phyloP scores from a whole-genome alignment of 37 sponge, comb jelly and placozoan species.

The Theonella swinhoei region DNA sequence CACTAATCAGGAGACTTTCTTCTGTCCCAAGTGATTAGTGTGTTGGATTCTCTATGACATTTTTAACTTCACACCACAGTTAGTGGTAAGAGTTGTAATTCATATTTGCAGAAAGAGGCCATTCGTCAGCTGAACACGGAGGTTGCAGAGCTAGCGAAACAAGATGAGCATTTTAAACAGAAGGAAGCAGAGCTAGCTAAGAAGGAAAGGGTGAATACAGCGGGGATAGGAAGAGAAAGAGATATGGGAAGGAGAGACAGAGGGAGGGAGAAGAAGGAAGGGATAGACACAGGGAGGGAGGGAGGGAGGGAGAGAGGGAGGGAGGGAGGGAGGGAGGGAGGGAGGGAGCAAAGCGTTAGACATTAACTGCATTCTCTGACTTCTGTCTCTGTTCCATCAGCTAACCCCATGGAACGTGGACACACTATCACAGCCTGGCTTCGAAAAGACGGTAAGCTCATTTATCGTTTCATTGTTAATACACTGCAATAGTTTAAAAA shows the following conservation, averaged over 20 bases:
- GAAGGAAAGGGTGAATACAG: slow-evolving; percentile 77
- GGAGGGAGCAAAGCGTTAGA: no score
- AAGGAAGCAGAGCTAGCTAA: slow-evolving; percentile 75
- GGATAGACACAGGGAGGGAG: no score
- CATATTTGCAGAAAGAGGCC: slow-evolving; percentile 21
- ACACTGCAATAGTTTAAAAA: background rate
- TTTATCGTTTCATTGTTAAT: no score
- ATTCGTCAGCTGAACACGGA: slow-evolving; percentile 30
- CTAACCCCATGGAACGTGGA: slow-evolving; percentile 92
- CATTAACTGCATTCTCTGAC: background rate
- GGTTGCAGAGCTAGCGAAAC: slow-evolving; percentile 47
- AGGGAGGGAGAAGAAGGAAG: background rate
- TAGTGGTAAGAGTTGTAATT: no score
- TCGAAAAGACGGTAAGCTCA: slow-evolving; percentile 76
- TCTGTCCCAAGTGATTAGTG: no score
- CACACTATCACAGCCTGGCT: slow-evolving; percentile 85
- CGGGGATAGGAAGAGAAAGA: no score
- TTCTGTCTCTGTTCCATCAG: slow-evolving; percentile 28
- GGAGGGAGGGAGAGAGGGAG: no score
- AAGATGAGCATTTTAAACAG: slow-evolving; percentile 63
- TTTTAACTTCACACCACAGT: no score
- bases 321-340: no score
- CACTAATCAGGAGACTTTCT: no score
- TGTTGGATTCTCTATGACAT: no score
- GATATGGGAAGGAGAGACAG: no score